Evolutionary conservation across 2,797 vertebrate species (phyloP), one percentile per base, ranked within the genome.

Genomic region (Pristis pectinata): DNA sequence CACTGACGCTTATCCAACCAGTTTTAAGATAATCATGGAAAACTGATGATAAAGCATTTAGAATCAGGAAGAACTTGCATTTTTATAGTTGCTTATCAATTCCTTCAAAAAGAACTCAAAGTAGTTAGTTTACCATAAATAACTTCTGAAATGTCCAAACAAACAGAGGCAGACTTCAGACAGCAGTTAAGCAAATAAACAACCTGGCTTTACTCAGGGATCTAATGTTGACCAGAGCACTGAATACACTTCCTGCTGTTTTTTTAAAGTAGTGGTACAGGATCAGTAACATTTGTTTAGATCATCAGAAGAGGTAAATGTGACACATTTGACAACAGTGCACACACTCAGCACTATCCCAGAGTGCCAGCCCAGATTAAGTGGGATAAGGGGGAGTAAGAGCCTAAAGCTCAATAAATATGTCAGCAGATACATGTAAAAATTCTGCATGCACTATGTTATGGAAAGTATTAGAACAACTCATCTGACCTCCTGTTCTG

Each of bases 181-280:
- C 72, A 34, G n/a, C 37, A 37, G 41, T 79, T 2, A 30, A 27
- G 72, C 30, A 27, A 30, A 1, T 79, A 15, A 41, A 2, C 77
- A 79, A 17, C 37, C 37, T 79, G 77, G 77, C n/a, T 79, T 79
- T 79, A 41, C 79, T 41, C 19, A 34, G 79, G 13, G 76, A 15
- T 37, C 34, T 13, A 79, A 41, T 44, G 9, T 27, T 83, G 80
- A 8, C 80, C 22, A 30, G 9, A 80, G 41, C 77, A 80, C 34
- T 76, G 74, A 76, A n/a, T n/a, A n/a, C 76, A 80, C 80, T 83
- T 44, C 44, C 44, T 83, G 80, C 80, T 83, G 80, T 53, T 53
- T 7, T 67, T 22, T 82, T 82, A 82, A 24, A 44, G 44, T 82
- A 27, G 80, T 83, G 22, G 24, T 17, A 30, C 11, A 37, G 17